Evolutionary conservation across 2,113 vertebrate species (phyloP), one percentile per base, ranked within the genome.

Genomic region (Excalfactoria chinensis): DNA sequence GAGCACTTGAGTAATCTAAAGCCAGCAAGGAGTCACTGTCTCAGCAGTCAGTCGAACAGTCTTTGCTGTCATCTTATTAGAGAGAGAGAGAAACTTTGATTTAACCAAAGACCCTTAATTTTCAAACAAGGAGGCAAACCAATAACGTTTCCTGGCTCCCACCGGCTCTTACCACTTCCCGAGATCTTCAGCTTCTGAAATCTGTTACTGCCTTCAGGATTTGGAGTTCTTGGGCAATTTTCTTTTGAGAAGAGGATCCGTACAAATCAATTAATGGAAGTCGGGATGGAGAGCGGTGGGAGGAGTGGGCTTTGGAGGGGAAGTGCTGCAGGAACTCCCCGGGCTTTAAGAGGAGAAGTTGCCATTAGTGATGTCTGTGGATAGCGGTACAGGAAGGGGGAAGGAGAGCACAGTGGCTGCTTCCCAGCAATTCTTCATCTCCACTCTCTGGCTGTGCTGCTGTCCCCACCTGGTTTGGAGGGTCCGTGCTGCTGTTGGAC

Each of bases 101-200:
- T 97, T 93, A 91, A 93, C 94, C 81, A 44, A 74, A 96, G 95
- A 86, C 77, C 88, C 95, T 95, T 96, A 83, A 96, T 97, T 97
- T 97, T 92, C 89, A 88, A 92, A 82, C 92, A 92, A 92, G 82
- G 59, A 80, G 63, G 32, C 3, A n/a, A 86, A 94, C 91, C 19
- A 69, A 13, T 96, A 94, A 91, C 3, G 26, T 74, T 95, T 94
- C 64, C 70, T 0, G 41, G 55, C 84, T 70, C 86, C 75, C 73
- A 66, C 86, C 82, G 84, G 76, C 93, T 80, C 63, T 90, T 64
- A 41, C 37, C 28, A 7, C 90, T 96, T 81, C 58, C 41, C 1
- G 0, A 60, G 92, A 86, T 46, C 60, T 55, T 78, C 11, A 14
- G 58, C 76, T 95, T 94, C 74, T 77, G 25, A 34, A 26, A 69